Conservation (phyloP, 1,140 invertebrate species). For the Bombus superbus region DNA sequence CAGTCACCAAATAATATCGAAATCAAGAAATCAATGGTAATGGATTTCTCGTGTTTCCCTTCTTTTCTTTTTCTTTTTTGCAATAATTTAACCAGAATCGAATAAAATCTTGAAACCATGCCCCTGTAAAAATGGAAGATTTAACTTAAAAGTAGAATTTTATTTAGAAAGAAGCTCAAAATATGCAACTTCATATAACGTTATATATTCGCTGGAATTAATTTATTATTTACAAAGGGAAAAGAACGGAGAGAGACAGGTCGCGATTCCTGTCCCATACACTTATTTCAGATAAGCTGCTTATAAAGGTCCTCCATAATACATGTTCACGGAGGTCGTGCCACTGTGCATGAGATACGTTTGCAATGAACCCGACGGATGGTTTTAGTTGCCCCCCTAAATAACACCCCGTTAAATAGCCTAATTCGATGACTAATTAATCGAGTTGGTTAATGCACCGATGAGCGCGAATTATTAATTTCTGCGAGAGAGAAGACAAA, state of each 20-base stretch:
- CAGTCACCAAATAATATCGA: too few relatives aligned
- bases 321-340: conserved; percentile 18
- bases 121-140: neutral
- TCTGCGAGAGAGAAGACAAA: neutral
- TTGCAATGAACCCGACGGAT: neutral
- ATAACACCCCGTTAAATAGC: neutral
- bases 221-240: conserved; percentile 8
- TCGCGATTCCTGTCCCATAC: neutral
- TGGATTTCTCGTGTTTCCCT: neutral
- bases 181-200: neutral
- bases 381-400: neutral
- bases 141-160: neutral
- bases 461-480: neutral
- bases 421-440: neutral
- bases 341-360: neutral
- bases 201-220: neutral
- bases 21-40: neutral
- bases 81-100: too few relatives aligned
- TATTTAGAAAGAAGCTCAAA: neutral
- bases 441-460: neutral
- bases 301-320: conserved; percentile 15
- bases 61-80: too few relatives aligned
- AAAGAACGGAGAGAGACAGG: neutral
- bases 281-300: conserved; percentile 35
- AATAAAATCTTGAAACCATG: too few relatives aligned